phyloP scores from a whole-genome alignment of 2,113 vertebrate genomes.

The Xiphophorus hellerii region DNA sequence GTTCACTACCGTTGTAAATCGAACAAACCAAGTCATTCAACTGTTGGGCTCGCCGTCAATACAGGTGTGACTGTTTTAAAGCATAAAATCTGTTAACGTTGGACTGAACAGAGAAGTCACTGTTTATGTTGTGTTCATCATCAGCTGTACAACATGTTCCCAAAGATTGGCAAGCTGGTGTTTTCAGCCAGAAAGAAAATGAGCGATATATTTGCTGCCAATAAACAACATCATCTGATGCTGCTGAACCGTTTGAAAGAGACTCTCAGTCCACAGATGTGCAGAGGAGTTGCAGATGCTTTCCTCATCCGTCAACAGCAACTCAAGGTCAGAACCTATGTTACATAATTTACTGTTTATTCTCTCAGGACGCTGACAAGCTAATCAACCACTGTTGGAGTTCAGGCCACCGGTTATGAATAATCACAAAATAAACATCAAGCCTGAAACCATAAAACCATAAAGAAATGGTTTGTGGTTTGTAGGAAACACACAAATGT shows the following conservation, averaged over 20 bases:
- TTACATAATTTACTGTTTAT: too few relatives aligned
- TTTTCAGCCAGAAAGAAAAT: neutral
- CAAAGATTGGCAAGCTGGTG: neutral
- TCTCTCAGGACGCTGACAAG: too few relatives aligned
- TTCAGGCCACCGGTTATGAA: too few relatives aligned
- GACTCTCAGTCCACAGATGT: conserved; percentile 51
- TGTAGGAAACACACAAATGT: too few relatives aligned
- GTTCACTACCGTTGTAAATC: conserved; percentile 29
- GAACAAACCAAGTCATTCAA: neutral
- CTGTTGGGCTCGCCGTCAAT: neutral
- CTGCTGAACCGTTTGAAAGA: conserved; percentile 31
- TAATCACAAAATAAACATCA: too few relatives aligned
- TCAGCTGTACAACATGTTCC: conserved; percentile 55
- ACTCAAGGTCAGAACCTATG: conserved; percentile 35
- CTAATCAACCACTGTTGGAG: too few relatives aligned
- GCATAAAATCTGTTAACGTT: neutral
- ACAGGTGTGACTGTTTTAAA: conserved; percentile 16
- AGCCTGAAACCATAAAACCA: too few relatives aligned
- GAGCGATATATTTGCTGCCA: fast-evolving
- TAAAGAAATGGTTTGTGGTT: too few relatives aligned
- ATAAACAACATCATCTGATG: neutral
- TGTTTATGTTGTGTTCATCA: neutral
- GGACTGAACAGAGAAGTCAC: neutral
- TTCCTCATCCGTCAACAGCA: conserved; percentile 38
- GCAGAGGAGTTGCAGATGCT: conserved; percentile 53